Base-by-base conservation (phyloP, 2,888 invertebrate species). In the Ommatoiulus sabulosus region DNA sequence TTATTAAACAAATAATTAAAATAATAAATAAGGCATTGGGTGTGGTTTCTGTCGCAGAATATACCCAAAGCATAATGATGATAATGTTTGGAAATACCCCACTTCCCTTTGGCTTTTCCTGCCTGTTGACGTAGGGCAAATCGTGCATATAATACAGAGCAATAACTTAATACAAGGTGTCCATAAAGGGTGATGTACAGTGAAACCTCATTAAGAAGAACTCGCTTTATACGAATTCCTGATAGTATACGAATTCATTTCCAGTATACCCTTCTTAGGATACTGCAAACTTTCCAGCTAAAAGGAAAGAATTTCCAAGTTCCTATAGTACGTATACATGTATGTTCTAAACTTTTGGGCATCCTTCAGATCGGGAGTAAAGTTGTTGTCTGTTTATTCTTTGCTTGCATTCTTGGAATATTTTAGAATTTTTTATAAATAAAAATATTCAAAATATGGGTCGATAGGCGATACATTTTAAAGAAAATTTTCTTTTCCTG, bases 61-160 rank as follows among this genome's bases (percentile, higher is more conserved):
- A 52, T 17, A 52, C 52, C 35, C 80, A 4, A 80, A 24, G 35
- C 80, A 43, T 72, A 80, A 72, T n/a, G 24, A 80, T 80, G 35
- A 35, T 35, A 43, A 35, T 80, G 35, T 80, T 80, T 80, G 12
- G 35, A 80, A 80, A 80, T 80, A 35, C 35, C 80, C 80, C 4
- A 80, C 35, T 80, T 80, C 80, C 80, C 35, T 80, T 80, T 80
- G 15, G 24, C 12, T 24, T 80, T 80, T 80, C 80, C 80, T 80
- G 80, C 35, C 43, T 80, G 15, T 80, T 43, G 12, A 80, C 15
- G 35, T 35, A 80, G 80, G 80, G 12, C 15, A 80, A 24, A 15
- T 8, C n/a, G 3, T 35, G 15, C 35, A 3, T 15, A n/a, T n/a
- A n/a, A n/a, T n/a, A 35, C 35, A 12, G 35, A 80, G 10, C 35